Base-by-base conservation (phyloP, 2,888 invertebrate genomes). In the Spatulosminthurus flaviceps region DNA sequence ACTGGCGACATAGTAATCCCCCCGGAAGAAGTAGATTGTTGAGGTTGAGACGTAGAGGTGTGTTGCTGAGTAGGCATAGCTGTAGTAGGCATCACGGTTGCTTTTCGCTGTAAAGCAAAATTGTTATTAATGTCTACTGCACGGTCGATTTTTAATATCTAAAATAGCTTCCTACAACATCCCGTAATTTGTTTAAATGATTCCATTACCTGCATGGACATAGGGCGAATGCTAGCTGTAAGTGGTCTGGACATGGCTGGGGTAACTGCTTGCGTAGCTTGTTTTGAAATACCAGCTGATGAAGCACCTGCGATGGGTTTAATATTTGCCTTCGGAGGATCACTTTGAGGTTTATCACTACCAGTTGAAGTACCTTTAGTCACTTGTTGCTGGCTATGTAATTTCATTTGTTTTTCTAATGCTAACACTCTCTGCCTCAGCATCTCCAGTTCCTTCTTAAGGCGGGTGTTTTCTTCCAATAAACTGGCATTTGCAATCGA, bases 171-270 rank as follows among this genome's bases (percentile, higher is more conserved):
- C n/a, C n/a, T n/a, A n/a, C n/a, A n/a, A n/a, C n/a, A n/a, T n/a
- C n/a, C n/a, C n/a, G n/a, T n/a, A n/a, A n/a, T n/a, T n/a, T n/a
- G n/a, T n/a, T n/a, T n/a, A n/a, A n/a, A n/a, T n/a, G n/a, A n/a
- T n/a, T n/a, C n/a, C n/a, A n/a, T n/a, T n/a, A 82, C 90, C 74
- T 92, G 92, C 76, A 92, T 91, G 0, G 93, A 93, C 91, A 97
- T 95, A 0, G 97, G 97, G 43, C 96, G 90, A 86, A 97, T 97
- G 85, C 96, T 96, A 24, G 97, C 97, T 82, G 96, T 90, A 0
- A 94, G 81, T 80, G 81, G 81, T 81, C 81, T 80, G 66, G 81
- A 81, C 26, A 72, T 41, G 28, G 78, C 74, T 42, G 81, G 79
- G 70, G 80, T 74, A 42, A 77, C 81, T 78, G 74, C 83, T 84